Conservation (phyloP, 2,113 vertebrate genomes). For the Opisthocomus hoazin region DNA sequence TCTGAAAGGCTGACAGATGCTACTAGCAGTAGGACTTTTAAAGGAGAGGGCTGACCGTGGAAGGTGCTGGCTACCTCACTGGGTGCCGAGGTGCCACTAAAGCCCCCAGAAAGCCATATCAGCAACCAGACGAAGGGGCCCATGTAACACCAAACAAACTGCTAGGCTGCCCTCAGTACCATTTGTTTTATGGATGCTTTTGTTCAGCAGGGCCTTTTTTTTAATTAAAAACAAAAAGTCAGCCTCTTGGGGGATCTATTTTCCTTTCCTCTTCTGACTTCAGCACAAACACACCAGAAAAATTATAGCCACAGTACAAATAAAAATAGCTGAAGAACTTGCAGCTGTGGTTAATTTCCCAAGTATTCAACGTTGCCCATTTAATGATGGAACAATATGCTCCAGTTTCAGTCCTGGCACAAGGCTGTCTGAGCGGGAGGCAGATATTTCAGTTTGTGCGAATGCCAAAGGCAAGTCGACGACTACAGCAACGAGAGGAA, state of each 20-base stretch:
- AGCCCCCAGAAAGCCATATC: neutral
- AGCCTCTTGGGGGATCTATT: constrained; percentile 30
- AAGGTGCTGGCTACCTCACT: neutral
- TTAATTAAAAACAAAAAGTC: neutral
- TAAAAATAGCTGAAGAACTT: constrained; percentile 48
- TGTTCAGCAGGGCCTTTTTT: neutral
- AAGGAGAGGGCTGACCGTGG: neutral
- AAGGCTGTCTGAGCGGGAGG: neutral
- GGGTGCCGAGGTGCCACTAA: neutral
- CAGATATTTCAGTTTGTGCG: neutral
- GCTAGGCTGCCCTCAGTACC: neutral
- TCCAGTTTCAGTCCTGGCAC: constrained; percentile 28
- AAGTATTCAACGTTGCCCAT: neutral
- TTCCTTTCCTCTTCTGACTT: constrained; percentile 32
- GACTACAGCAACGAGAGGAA: neutral
- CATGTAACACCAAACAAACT: neutral
- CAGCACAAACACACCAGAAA: constrained; percentile 14
- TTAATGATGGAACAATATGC: constrained; percentile 46
- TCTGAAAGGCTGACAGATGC: neutral
- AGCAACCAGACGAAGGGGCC: neutral
- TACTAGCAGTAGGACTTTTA: neutral
- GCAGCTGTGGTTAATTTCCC: constrained; percentile 38
- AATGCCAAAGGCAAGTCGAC: neutral
- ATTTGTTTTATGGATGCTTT: constrained; percentile 23
- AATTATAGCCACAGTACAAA: constrained; percentile 29